Evolutionary conservation across 2,797 vertebrate species (phyloP).

Genomic region (Myripristis jacobus): DNA sequence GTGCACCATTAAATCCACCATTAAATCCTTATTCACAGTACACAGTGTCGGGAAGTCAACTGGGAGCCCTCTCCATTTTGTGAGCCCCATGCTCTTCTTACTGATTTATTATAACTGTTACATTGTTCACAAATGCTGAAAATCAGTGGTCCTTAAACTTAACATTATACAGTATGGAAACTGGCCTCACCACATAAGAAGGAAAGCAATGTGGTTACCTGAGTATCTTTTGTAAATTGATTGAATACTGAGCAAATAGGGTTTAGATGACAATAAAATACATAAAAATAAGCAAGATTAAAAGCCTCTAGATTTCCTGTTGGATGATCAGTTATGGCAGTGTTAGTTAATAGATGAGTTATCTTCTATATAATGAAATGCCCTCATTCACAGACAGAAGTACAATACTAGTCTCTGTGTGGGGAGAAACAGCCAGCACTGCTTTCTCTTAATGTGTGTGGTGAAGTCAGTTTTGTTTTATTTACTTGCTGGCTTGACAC

Average conservation of each 20-base stretch:
- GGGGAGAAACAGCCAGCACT: slow-evolving; percentile 37
- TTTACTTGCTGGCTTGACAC: slow-evolving; percentile 60
- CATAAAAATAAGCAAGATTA: not conserved
- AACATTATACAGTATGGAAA: slow-evolving; percentile 37
- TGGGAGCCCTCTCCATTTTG: slow-evolving; percentile 24
- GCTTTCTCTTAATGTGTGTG: slow-evolving; percentile 57
- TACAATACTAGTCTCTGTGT: not conserved
- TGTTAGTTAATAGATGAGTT: not conserved
- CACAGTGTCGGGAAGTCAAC: slow-evolving; percentile 19
- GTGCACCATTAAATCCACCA: slow-evolving; percentile 7
- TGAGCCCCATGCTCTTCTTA: slow-evolving; percentile 33
- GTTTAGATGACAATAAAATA: not conserved
- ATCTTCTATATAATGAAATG: slow-evolving; percentile 2
- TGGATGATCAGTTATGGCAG: not conserved
- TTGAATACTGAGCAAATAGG: not conserved
- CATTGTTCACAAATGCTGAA: slow-evolving; percentile 53
- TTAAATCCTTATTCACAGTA: slow-evolving; percentile 17
- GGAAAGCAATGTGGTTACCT: slow-evolving; percentile 62
- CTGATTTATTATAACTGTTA: slow-evolving; percentile 45
- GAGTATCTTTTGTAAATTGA: slow-evolving; percentile 1
- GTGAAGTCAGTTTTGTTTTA: slow-evolving; percentile 51
- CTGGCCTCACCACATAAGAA: slow-evolving; percentile 52
- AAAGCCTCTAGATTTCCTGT: not conserved
- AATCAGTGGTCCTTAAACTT: slow-evolving; percentile 53
- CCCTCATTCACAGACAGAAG: slow-evolving; percentile 1